Conservation (phyloP, 1,140 invertebrate genomes). For the Armadillidium nasatum region DNA sequence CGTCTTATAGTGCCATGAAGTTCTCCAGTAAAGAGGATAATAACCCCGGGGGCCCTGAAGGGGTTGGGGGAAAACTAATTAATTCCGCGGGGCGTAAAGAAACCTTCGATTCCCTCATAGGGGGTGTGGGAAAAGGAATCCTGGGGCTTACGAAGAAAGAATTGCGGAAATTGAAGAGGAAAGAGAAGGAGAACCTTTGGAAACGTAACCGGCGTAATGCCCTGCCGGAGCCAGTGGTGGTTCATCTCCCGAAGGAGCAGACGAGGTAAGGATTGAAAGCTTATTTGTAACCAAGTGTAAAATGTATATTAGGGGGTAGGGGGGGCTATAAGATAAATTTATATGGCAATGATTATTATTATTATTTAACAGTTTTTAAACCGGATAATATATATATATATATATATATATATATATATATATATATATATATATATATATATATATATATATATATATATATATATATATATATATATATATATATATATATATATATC, state of each 20-base stretch:
- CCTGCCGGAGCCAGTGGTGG: slow-evolving; percentile 34
- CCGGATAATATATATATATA: not conserved
- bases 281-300: too few relatives aligned
- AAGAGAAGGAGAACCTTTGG: slow-evolving; percentile 38
- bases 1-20: not conserved
- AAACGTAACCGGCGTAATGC: slow-evolving; percentile 32
- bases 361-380: too few relatives aligned
- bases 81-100: not conserved
- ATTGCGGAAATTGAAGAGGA: slow-evolving; percentile 29
- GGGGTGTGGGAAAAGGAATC: not conserved
- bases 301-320: too few relatives aligned
- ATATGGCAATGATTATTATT: too few relatives aligned
- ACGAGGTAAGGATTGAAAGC: not conserved
- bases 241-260: slow-evolving; percentile 27
- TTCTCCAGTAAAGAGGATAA: not conserved
- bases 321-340: too few relatives aligned
- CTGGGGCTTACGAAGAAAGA: slow-evolving; percentile 26
- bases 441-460: too few relatives aligned
- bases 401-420: slow-evolving; percentile 6
- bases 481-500: too few relatives aligned
- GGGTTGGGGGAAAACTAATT: not conserved
- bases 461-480: too few relatives aligned
- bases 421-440: too few relatives aligned
- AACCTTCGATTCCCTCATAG: not conserved
- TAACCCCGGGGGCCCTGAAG: not conserved